Evolutionary conservation across 2,113 vertebrate species (phyloP).

Genomic region (Pterocles burchelli): DNA sequence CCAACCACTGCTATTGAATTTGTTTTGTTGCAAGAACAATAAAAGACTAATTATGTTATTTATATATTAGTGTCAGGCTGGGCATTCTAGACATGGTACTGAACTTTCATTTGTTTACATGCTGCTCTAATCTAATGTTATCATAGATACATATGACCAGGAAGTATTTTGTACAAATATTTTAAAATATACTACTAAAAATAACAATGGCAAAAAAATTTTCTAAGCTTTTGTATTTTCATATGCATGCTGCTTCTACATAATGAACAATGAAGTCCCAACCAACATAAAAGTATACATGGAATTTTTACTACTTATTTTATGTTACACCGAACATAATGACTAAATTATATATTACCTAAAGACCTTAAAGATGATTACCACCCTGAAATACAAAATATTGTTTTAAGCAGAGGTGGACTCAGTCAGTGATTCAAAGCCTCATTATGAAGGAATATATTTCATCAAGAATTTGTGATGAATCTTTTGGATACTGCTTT

Average conservation of each 20-base stretch:
- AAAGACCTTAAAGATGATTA: background rate
- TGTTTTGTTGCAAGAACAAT: constrained; percentile 58
- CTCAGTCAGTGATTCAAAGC: background rate
- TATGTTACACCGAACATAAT: background rate
- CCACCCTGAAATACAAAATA: background rate
- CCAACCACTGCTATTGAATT: constrained; percentile 39
- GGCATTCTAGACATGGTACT: constrained; percentile 4
- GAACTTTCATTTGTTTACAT: constrained; percentile 46
- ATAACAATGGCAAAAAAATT: background rate
- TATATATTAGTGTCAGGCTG: constrained; percentile 18
- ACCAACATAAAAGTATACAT: background rate
- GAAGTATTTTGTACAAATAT: constrained; percentile 39
- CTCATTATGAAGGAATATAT: background rate
- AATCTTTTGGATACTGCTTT: background rate
- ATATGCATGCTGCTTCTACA: background rate
- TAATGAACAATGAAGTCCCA: background rate
- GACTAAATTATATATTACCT: background rate
- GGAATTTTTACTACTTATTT: background rate
- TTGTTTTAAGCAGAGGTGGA: background rate
- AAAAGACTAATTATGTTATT: constrained; percentile 51
- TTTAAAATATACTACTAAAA: constrained; percentile 5
- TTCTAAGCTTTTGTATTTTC: background rate
- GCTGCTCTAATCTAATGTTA: constrained; percentile 46
- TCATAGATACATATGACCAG: background rate
- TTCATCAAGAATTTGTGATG: background rate